These are phyloP conservation scores for Halcyon chelicuti DNA, from an alignment of 2,797 vertebrate genomes.

Conservation along the genomic window DNA sequence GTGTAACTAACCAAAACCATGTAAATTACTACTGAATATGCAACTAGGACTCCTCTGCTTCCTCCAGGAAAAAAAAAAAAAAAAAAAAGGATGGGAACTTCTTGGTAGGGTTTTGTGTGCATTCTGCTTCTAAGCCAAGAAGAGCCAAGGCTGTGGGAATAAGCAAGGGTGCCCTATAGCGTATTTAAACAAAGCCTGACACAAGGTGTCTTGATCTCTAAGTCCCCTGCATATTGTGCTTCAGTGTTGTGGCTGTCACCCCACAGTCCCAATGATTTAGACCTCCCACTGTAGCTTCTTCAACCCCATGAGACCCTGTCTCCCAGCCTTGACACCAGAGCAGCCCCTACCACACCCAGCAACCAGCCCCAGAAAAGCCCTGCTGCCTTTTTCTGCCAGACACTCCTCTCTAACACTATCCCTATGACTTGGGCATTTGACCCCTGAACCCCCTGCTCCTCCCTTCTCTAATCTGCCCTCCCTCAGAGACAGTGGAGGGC, in stretches of 20 bases:
- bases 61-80: slow-evolving; percentile 9
- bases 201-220: not conserved
- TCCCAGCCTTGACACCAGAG: not conserved
- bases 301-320: not conserved
- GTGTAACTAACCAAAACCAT: slow-evolving; percentile 67
- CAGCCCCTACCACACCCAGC: not conserved
- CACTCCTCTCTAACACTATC: not conserved
- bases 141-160: not conserved
- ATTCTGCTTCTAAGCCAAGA: not conserved
- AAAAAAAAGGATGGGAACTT: not conserved
- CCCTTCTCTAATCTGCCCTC: not conserved
- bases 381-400: not conserved
- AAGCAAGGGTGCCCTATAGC: not conserved
- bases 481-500: not conserved
- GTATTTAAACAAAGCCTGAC: not conserved
- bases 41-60: slow-evolving; percentile 51
- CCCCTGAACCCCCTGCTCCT: rapidly evolving
- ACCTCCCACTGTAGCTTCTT: not conserved
- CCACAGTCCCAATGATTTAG: not conserved
- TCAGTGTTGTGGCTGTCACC: not conserved
- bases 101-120: not conserved
- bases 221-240: not conserved
- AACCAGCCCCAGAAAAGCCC: not conserved
- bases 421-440: not conserved
- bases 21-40: slow-evolving; percentile 73